Evolutionary conservation across 2,797 vertebrate species (phyloP).

Genomic region (Miichthys miiuy): DNA sequence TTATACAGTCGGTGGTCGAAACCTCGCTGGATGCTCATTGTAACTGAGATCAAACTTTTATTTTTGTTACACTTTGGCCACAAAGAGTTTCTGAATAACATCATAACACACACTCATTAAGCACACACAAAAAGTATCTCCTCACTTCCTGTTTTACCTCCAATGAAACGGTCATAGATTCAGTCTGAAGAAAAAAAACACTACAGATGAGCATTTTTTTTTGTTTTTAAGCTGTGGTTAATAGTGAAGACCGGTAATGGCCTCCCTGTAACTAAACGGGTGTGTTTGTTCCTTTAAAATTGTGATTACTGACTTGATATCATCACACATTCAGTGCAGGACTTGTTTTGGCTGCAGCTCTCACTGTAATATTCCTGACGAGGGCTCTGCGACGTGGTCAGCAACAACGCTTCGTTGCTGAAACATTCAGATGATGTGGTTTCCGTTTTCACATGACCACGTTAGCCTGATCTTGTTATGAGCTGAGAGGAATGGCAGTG

Average conservation of each 20-base stretch:
- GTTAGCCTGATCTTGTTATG: conserved; percentile 6
- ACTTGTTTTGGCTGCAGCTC: conserved; percentile 3
- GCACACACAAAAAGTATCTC: background rate
- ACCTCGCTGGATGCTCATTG: background rate
- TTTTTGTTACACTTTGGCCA: too few species aligned
- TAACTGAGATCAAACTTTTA: too few species aligned
- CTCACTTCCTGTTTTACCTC: background rate
- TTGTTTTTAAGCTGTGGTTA: too few species aligned
- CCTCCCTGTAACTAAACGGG: too few species aligned
- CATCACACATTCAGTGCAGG: background rate
- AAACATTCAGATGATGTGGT: conserved; percentile 21
- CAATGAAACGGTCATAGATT: too few species aligned
- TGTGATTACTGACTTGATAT: background rate
- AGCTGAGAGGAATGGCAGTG: conserved; percentile 31
- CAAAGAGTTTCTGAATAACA: too few species aligned
- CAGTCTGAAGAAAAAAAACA: too few species aligned
- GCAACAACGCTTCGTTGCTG: background rate
- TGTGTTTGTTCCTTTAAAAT: background rate
- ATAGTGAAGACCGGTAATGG: too few species aligned
- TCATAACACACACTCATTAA: too few species aligned
- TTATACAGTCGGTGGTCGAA: too few species aligned
- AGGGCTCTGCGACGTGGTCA: conserved; percentile 1
- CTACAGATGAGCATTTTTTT: too few species aligned
- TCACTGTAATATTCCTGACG: background rate
- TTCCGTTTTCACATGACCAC: conserved; percentile 32